Conservation (phyloP, 2,888 invertebrate species). For the Nymphalis urticae region DNA sequence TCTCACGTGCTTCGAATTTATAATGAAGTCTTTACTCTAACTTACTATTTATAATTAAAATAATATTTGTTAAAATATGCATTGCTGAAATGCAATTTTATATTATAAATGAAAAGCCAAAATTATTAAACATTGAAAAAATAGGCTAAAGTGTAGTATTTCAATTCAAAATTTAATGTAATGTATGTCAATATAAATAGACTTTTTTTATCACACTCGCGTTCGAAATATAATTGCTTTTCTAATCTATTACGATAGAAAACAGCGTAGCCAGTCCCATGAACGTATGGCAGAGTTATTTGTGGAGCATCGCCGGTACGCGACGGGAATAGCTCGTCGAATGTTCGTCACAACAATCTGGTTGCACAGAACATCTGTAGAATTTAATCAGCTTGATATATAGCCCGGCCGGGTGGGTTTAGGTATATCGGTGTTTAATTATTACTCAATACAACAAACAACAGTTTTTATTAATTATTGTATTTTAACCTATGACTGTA, state of each 20-base stretch:
- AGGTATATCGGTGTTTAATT: neutral
- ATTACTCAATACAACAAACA: no score
- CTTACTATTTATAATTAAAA: no score
- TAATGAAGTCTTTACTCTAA: no score
- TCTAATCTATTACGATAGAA: conserved; percentile 6
- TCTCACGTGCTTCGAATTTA: no score
- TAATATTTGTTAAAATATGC: no score
- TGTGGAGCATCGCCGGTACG: conserved; percentile 16
- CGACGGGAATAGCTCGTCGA: conserved; percentile 33
- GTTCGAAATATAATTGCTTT: neutral
- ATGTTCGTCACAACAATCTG: conserved; percentile 35
- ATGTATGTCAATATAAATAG: conserved; percentile 3
- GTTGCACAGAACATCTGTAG: conserved; percentile 7
- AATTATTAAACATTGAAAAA: neutral
- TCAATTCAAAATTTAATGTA: neutral
- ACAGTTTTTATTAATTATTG: no score
- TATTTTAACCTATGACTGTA: no score
- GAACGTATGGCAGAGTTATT: conserved; percentile 24
- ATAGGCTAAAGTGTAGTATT: neutral
- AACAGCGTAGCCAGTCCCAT: conserved; percentile 11
- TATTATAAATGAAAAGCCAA: no score
- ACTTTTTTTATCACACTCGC: neutral
- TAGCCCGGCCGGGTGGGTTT: neutral
- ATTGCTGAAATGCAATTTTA: no score
- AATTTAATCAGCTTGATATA: neutral